These are phyloP conservation scores for Trichogramma dendrolimi DNA, from an alignment of 2,888 invertebrate species.

Conservation along the genomic window DNA sequence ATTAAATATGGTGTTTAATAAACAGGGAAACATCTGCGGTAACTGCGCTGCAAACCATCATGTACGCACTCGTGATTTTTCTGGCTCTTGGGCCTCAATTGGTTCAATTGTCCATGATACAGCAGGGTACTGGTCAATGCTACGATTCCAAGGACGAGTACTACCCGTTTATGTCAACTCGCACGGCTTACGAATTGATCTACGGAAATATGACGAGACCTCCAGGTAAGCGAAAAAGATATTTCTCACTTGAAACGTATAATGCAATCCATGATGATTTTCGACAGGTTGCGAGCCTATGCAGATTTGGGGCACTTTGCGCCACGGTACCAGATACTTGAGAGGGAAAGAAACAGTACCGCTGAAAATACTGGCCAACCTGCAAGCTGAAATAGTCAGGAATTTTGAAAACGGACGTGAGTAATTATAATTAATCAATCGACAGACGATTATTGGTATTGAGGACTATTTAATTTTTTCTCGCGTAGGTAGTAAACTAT, in stretches of 20 bases:
- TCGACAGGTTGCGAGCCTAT: slow-evolving; percentile 65
- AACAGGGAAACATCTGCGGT: too few relatives aligned
- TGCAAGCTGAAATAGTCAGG: slow-evolving; percentile 60
- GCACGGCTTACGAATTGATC: slow-evolving; percentile 72
- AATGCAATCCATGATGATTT: background rate
- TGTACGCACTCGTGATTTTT: too few relatives aligned
- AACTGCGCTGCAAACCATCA: too few relatives aligned
- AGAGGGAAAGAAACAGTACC: slow-evolving; percentile 55
- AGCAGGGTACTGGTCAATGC: slow-evolving; percentile 53
- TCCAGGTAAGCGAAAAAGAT: background rate
- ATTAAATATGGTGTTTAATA: too few relatives aligned
- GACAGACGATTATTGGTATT: background rate
- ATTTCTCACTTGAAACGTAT: background rate
- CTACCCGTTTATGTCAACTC: slow-evolving; percentile 66
- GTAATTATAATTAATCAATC: slow-evolving; percentile 30
- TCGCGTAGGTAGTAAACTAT: slow-evolving; percentile 50
- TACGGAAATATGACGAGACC: slow-evolving; percentile 57
- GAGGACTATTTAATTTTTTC: background rate
- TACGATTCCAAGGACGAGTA: slow-evolving; percentile 61
- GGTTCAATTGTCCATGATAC: slow-evolving; percentile 29
- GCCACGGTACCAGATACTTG: slow-evolving; percentile 70
- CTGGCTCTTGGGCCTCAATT: too few relatives aligned
- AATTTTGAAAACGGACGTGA: slow-evolving; percentile 62
- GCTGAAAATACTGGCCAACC: slow-evolving; percentile 57
- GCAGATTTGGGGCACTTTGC: slow-evolving; percentile 68